Percentiles rank a stretch among this genome's conserved stretches.
These are phyloP conservation scores for Nomia melanderi DNA, from an alignment of 1,140 invertebrate genomes.

Conservation along the genomic window DNA sequence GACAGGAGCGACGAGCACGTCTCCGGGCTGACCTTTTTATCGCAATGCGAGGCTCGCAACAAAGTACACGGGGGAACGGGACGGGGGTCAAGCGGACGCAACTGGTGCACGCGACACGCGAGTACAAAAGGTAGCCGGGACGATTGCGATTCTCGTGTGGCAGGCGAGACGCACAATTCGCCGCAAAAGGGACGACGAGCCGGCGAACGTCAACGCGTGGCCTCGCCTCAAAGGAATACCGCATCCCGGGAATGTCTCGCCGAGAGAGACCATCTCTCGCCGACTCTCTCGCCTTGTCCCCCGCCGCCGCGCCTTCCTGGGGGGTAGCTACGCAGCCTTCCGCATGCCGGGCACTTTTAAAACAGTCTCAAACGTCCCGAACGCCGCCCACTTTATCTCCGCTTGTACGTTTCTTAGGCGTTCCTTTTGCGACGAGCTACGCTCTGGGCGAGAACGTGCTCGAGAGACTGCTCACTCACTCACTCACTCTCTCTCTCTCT, in stretches of 20 bases:
- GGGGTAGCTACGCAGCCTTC: slow-evolving; percentile 37
- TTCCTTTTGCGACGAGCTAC: not conserved
- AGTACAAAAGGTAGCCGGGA: slow-evolving; percentile 9
- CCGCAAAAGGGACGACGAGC: slow-evolving; percentile 43
- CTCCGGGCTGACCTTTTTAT: slow-evolving; percentile 7
- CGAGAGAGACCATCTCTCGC: not conserved
- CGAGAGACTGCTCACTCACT: too few relatives aligned
- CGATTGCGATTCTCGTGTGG: slow-evolving; percentile 14
- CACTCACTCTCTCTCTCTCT: too few relatives aligned
- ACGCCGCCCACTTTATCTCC: slow-evolving; percentile 41
- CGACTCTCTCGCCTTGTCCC: slow-evolving; percentile 34
- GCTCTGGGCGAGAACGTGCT: slow-evolving; percentile 1
- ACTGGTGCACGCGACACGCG: slow-evolving; percentile 5
- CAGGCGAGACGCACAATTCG: slow-evolving; percentile 33
- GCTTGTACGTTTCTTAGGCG: not conserved
- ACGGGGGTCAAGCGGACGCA: not conserved
- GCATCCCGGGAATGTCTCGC: slow-evolving; percentile 52
- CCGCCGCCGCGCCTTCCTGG: slow-evolving; percentile 27
- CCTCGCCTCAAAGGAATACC: slow-evolving; percentile 59
- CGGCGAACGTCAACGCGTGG: slow-evolving; percentile 51
- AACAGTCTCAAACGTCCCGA: slow-evolving; percentile 32
- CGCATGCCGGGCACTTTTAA: slow-evolving; percentile 47
- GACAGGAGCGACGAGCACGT: not conserved
- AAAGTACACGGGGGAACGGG: not conserved
- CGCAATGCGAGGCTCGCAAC: not conserved